Conservation (phyloP, 2,113 vertebrate species). For the Oxyura jamaicensis region DNA sequence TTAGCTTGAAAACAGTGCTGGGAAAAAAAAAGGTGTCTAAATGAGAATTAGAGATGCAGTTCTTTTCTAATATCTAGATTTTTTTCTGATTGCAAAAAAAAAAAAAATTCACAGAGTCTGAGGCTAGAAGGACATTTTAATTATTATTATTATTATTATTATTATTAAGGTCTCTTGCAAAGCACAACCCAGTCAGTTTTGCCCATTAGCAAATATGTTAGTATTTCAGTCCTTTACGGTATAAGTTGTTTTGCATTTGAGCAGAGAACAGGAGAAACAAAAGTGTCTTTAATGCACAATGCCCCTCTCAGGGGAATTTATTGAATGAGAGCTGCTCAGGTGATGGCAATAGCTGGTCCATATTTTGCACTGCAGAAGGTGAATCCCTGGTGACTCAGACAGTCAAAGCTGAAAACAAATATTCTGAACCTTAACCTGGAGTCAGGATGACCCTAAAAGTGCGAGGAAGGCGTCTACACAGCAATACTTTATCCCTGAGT, state of each 20-base stretch:
- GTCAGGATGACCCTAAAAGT: not conserved
- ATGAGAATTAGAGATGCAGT: not conserved
- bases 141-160: too few relatives aligned
- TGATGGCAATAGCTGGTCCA: not conserved
- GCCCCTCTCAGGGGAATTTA: not conserved
- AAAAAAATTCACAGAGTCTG: not conserved
- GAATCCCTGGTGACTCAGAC: not conserved
- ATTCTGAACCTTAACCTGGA: not conserved
- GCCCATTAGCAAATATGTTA: not conserved
- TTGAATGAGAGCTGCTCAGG: not conserved
- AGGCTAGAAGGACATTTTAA: not conserved
- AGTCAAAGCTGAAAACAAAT: not conserved
- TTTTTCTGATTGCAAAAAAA: not conserved
- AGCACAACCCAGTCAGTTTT: not conserved
- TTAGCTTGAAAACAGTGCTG: not conserved
- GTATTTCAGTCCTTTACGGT: not conserved
- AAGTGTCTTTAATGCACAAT: not conserved
- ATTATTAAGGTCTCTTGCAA: not conserved
- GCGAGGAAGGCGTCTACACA: not conserved
- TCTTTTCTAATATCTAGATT: not conserved
- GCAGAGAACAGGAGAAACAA: not conserved
- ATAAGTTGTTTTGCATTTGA: not conserved
- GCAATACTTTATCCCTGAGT: not conserved
- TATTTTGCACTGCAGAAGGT: not conserved
- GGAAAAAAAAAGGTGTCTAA: not conserved